A percentile compares a stretch with the other conserved stretches of the same genome.
Conservation (phyloP, 2,888 invertebrate genomes). For the Microchrysa polita region DNA sequence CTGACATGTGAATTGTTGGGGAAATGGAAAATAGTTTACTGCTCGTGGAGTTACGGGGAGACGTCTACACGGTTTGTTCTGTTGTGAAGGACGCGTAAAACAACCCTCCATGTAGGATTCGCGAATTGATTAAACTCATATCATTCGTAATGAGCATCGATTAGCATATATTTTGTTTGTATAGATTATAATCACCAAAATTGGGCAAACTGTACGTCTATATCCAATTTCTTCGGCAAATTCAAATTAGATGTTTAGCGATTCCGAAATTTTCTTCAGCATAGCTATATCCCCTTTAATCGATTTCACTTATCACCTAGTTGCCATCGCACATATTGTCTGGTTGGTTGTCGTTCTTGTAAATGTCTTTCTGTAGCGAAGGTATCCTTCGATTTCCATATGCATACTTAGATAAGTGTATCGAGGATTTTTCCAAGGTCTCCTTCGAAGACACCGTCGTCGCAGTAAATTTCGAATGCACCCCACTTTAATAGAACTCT, state of each 20-base stretch:
- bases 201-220: background rate
- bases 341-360: background rate
- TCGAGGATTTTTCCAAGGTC: slow-evolving; percentile 2
- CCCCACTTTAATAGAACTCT: slow-evolving; percentile 9
- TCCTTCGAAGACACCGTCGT: background rate
- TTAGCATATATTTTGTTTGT: slow-evolving; percentile 1
- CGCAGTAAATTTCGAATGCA: slow-evolving; percentile 37
- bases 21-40: too few species aligned
- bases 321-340: background rate
- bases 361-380: too few species aligned
- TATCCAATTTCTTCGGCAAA: background rate
- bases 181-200: background rate
- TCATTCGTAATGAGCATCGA: background rate
- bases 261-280: background rate
- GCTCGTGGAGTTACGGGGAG: too few species aligned
- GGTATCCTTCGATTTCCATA: slow-evolving; percentile 9
- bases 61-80: too few species aligned
- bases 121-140: too few species aligned
- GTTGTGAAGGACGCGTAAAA: too few species aligned
- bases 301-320: slow-evolving; percentile 33
- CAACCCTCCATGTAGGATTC: too few species aligned
- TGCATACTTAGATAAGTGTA: too few species aligned
- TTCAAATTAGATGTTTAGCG: background rate
- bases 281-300: slow-evolving; percentile 6
- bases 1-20: too few species aligned